phyloP scores from a whole-genome alignment of 2,113 vertebrate genomes.

The Ramphastos sulfuratus region DNA sequence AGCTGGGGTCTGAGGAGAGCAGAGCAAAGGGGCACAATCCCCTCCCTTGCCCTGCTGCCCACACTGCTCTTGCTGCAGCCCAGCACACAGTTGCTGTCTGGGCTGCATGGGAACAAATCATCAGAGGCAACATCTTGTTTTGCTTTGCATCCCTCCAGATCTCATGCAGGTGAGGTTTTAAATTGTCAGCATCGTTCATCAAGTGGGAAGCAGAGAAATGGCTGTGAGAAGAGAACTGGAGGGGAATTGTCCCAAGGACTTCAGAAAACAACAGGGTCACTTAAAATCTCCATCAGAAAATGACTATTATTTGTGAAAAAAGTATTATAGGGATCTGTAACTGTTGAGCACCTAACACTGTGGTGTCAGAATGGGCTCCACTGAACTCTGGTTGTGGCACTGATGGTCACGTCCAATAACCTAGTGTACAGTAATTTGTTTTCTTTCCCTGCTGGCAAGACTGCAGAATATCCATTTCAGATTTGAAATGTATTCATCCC shows the following conservation, averaged over 20 bases:
- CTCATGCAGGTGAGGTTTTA: background rate
- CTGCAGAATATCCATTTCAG: background rate
- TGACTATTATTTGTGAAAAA: background rate
- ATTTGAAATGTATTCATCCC: constrained; percentile 33
- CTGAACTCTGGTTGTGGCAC: background rate
- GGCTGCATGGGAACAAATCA: no score
- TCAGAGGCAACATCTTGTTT: background rate
- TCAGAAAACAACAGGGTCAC: background rate
- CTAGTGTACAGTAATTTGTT: background rate
- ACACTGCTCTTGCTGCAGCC: no score
- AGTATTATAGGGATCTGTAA: background rate
- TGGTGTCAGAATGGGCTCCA: background rate
- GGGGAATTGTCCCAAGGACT: background rate
- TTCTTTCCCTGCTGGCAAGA: background rate
- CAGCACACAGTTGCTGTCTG: no score
- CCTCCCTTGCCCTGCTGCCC: no score
- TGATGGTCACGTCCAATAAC: background rate
- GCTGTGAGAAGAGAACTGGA: background rate
- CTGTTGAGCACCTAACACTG: background rate
- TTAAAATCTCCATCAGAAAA: background rate
- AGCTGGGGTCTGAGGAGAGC: no score
- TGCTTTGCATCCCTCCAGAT: background rate
- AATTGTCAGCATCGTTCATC: background rate
- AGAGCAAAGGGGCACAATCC: no score
- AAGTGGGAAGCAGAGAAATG: background rate